phyloP scores from a whole-genome alignment of 2,888 invertebrate genomes.

The Drosophila nigricruria region DNA sequence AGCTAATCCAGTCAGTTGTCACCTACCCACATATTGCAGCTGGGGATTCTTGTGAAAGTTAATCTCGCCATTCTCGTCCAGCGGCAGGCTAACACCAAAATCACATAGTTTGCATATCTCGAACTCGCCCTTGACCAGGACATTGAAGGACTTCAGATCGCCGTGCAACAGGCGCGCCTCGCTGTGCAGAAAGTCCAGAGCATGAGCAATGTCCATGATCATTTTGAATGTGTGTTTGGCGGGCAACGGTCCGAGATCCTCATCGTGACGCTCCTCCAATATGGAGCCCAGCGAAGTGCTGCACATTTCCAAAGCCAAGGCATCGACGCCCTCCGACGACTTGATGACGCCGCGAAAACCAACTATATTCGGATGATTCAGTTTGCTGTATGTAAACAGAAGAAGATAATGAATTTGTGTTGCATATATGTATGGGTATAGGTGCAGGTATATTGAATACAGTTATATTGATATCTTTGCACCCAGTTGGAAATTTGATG shows the following conservation, averaged over 20 bases:
- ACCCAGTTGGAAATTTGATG: constrained; percentile 3
- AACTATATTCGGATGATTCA: constrained; percentile 93
- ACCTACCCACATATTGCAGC: constrained; percentile 87
- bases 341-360: constrained; percentile 88
- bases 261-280: constrained; percentile 89
- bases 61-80: constrained; percentile 88
- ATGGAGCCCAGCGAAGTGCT: constrained; percentile 90
- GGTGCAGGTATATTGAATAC: background rate
- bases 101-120: constrained; percentile 92
- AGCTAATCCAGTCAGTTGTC: background rate
- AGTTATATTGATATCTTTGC: background rate
- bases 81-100: constrained; percentile 92
- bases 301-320: constrained; percentile 93
- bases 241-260: constrained; percentile 87
- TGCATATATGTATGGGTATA: background rate
- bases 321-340: constrained; percentile 85
- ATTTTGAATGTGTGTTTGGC: constrained; percentile 89
- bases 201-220: constrained; percentile 89
- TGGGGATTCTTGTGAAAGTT: constrained; percentile 87
- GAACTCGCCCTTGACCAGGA: constrained; percentile 92
- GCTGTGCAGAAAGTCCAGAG: constrained; percentile 91
- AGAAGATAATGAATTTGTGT: background rate
- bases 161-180: constrained; percentile 91
- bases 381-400: constrained; percentile 77
- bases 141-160: constrained; percentile 93